Evolutionary conservation across 2,113 vertebrate species (phyloP).

Genomic region (Zosterops borbonicus): DNA sequence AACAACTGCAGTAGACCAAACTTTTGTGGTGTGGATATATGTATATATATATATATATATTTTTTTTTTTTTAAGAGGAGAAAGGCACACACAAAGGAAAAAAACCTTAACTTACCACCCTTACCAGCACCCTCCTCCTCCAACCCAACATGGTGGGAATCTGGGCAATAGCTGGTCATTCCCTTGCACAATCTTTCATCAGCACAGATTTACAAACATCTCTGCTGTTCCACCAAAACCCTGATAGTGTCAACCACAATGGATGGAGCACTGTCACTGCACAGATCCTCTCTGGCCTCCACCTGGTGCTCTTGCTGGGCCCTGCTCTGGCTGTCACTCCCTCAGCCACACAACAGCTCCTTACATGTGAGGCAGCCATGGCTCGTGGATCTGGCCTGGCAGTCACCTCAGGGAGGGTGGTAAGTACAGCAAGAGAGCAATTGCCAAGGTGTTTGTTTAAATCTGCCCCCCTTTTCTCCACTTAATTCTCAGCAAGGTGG

Average conservation of each 20-base stretch:
- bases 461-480: not conserved
- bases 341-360: not conserved
- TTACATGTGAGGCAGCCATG: accelerated
- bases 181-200: not conserved
- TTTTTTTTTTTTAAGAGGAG: not conserved
- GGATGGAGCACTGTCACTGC: not conserved
- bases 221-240: not conserved
- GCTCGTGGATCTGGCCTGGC: accelerated
- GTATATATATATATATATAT: too few species aligned
- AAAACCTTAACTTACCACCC: not conserved
- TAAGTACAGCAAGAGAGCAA: not conserved
- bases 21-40: not conserved
- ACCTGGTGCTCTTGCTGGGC: not conserved
- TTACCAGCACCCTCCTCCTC: not conserved
- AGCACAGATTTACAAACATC: not conserved
- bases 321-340: not conserved
- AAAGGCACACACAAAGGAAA: not conserved
- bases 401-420: not conserved
- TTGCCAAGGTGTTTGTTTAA: not conserved
- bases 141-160: not conserved
- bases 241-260: not conserved
- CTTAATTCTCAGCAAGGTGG: not conserved
- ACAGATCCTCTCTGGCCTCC: not conserved
- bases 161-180: not conserved
- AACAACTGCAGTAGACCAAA: not conserved